Percentiles rank a stretch among this genome's conserved stretches.
phyloP scores from a whole-genome alignment of 2,888 invertebrate species.

The Nudaria mundana region DNA sequence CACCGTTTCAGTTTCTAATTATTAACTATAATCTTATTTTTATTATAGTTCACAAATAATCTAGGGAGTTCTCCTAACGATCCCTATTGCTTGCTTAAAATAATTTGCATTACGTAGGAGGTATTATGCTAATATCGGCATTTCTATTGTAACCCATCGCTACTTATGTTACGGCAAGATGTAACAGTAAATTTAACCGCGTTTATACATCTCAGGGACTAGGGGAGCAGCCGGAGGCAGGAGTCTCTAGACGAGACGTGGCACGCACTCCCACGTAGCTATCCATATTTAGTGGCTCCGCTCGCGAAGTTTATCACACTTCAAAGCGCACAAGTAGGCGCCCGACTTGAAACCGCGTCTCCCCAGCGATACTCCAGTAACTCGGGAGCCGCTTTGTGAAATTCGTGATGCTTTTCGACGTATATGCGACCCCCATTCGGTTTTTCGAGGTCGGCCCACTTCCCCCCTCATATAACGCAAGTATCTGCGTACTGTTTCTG shows the following conservation, averaged over 20 bases:
- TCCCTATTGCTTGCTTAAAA: no score
- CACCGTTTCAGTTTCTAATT: no score
- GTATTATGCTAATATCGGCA: no score
- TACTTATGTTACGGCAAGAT: slow-evolving; percentile 29
- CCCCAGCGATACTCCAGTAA: slow-evolving; percentile 58
- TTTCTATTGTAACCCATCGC: slow-evolving; percentile 13
- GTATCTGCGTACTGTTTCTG: slow-evolving; percentile 37
- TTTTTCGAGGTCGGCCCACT: slow-evolving; percentile 71
- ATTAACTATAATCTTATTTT: no score
- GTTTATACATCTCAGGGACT: slow-evolving; percentile 50
- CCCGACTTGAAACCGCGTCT: slow-evolving; percentile 64
- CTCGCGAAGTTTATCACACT: slow-evolving; percentile 72
- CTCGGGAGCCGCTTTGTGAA: slow-evolving; percentile 75
- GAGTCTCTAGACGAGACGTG: slow-evolving; percentile 40
- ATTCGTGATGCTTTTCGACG: slow-evolving; percentile 71
- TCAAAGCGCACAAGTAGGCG: slow-evolving; percentile 70
- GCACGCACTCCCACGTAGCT: slow-evolving; percentile 53
- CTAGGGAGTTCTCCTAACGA: no score
- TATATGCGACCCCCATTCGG: slow-evolving; percentile 65
- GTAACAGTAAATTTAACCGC: slow-evolving; percentile 45
- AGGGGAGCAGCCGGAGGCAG: slow-evolving; percentile 37
- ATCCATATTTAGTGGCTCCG: slow-evolving; percentile 61
- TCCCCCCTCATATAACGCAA: slow-evolving; percentile 56
- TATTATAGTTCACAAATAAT: no score
- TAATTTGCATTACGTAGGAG: no score